phyloP scores from a whole-genome alignment of 2,888 invertebrate species.

The Pseudanteris insignis region DNA sequence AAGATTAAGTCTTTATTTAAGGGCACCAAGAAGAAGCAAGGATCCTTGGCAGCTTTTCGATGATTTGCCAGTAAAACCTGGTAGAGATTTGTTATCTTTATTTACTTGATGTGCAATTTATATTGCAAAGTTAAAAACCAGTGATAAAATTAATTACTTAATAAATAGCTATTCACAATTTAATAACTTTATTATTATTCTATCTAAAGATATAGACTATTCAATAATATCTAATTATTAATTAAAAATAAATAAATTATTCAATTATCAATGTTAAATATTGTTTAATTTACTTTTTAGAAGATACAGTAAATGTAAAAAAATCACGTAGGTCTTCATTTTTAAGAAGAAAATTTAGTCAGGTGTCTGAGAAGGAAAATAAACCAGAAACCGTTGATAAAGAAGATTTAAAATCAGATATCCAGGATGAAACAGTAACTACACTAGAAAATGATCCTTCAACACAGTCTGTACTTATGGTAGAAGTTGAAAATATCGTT shows the following conservation, averaged over 20 bases:
- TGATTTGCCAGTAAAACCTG: conserved; percentile 71
- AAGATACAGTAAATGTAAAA: conserved; percentile 16
- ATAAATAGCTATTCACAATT: too few relatives aligned
- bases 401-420: background rate
- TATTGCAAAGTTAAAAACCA: too few relatives aligned
- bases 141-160: too few relatives aligned
- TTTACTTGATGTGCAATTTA: background rate
- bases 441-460: conserved; percentile 13
- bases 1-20: conserved; percentile 88
- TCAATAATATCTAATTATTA: too few relatives aligned
- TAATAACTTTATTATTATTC: too few relatives aligned
- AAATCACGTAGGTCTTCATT: conserved; percentile 54
- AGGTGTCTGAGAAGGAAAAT: conserved; percentile 35
- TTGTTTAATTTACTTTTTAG: conserved; percentile 6
- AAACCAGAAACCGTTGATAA: conserved; percentile 42
- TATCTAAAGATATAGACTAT: too few relatives aligned
- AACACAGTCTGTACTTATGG: conserved; percentile 80
- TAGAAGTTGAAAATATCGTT: conserved; percentile 90
- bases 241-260: background rate
- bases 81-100: conserved; percentile 6
- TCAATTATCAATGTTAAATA: background rate
- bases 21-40: conserved; percentile 90
- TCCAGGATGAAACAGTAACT: background rate
- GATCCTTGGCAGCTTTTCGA: conserved; percentile 86
- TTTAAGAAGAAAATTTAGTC: conserved; percentile 51